Evolutionary conservation across 1,140 invertebrate species (phyloP).

Genomic region (Drosophila paulistorum): DNA sequence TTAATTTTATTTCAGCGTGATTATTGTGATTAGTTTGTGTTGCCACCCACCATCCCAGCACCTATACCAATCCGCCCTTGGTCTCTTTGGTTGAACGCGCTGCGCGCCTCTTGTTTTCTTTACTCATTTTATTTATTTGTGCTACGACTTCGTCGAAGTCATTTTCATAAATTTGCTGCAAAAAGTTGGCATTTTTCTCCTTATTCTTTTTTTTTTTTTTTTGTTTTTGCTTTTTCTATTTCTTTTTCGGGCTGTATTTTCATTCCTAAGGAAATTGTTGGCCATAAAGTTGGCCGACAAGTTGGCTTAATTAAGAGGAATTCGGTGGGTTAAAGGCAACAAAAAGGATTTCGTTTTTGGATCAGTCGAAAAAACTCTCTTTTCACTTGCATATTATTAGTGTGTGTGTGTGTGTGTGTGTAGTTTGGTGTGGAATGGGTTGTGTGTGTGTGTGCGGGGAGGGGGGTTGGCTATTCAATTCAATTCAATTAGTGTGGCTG

Average conservation of each 20-base stretch:
- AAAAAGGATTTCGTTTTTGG: slow-evolving; percentile 7
- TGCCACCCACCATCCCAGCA: background rate
- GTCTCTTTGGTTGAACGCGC: slow-evolving; percentile 18
- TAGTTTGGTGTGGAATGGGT: background rate
- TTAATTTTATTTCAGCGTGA: slow-evolving; percentile 81
- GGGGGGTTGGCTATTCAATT: background rate
- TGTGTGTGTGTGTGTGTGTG: background rate
- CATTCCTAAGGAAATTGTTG: slow-evolving; percentile 48
- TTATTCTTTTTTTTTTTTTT: slow-evolving; percentile 16
- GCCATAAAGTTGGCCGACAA: slow-evolving; percentile 49
- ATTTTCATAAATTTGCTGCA: slow-evolving; percentile 75
- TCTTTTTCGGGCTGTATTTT: slow-evolving; percentile 40
- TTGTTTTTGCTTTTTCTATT: slow-evolving; percentile 20
- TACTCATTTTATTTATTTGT: slow-evolving; percentile 67
- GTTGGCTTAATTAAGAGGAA: slow-evolving; percentile 69
- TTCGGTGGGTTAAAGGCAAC: slow-evolving; percentile 6
- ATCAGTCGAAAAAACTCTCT: slow-evolving; percentile 3
- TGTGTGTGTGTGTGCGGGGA: background rate
- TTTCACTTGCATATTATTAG: background rate
- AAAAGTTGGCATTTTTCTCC: slow-evolving; percentile 32
- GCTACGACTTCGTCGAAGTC: slow-evolving; percentile 66
- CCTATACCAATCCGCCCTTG: background rate
- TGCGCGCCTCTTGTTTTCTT: background rate
- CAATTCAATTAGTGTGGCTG: slow-evolving; percentile 6
- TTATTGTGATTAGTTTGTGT: slow-evolving; percentile 79